Base-by-base conservation (phyloP, 2,113 vertebrate genomes). In the Thryonomys swinderianus region DNA sequence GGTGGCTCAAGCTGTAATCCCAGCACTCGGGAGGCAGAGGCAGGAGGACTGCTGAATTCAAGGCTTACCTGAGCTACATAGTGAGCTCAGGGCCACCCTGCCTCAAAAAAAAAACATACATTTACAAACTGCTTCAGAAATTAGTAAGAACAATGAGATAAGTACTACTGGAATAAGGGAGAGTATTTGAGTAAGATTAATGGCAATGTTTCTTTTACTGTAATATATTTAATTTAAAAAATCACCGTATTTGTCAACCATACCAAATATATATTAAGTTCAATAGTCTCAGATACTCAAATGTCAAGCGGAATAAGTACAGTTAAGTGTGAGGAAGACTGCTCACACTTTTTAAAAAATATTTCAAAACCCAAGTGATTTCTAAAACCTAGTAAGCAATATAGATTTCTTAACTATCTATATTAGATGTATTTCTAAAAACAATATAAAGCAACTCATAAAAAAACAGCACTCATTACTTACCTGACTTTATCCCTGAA, bases 401-500 rank as follows among this genome's bases (percentile, higher is more conserved):
- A 92, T 69, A 37, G 0, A 85, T 57, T 88, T 95, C 53, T 85
- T 82, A 85, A 92, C 86, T 88, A 76, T 53, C 59, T 80, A 80
- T 6, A 66, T 74, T 48, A 95, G 9, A 80, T 83, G 34, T 76
- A 57, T 64, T 95, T 7, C 45, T 83, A 93, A 91, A 92, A 84
- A 91, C 90, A 67, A 96, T 71, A 21, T 82, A 96, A 90, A 90
- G 30, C 53, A 93, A 96, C 34, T 61, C 8, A 83, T 17, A 30
- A 95, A 97, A n/a, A 84, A 82, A 95, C 6, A 0, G 17, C 18
- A 13, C 37, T 92, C 14, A 95, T 32, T 53, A 98, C 98, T 98
- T 98, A 99, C 99, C 99, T 99, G 98, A 99, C 98, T 99, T 98
- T 99, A 98, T 99, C 99, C 98, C 98, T 99, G 99, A 99, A 99